phyloP scores from a whole-genome alignment of 2,797 vertebrate species.

The Tokudaia muenninki region DNA sequence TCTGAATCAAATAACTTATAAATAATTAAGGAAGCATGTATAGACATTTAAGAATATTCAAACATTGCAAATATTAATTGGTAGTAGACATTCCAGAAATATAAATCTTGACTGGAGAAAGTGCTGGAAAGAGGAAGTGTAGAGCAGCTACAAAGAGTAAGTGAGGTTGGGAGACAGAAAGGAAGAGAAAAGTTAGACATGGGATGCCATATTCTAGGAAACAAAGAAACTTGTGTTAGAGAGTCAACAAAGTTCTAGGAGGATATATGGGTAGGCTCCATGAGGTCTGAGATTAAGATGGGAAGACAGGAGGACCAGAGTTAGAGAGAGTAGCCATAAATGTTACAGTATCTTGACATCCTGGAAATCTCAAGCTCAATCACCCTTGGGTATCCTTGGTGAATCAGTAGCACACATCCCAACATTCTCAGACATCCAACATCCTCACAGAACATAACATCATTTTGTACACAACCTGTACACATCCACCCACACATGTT shows the following conservation, averaged over 20 bases:
- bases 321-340: background rate
- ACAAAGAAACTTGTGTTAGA: background rate
- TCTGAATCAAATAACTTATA: slow-evolving; percentile 19
- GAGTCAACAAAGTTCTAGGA: background rate
- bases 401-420: background rate
- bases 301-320: background rate
- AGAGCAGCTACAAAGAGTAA: background rate
- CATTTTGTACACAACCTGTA: background rate
- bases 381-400: background rate
- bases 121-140: background rate
- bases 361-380: background rate
- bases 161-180: background rate
- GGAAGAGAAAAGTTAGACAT: background rate
- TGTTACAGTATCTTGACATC: background rate
- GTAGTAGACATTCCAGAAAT: background rate
- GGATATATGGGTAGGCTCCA: background rate
- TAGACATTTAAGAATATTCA: background rate
- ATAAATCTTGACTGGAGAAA: background rate
- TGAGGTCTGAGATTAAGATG: too few relatives aligned
- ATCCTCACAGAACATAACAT: background rate
- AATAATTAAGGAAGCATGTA: slow-evolving; percentile 2
- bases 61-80: background rate
- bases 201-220: background rate
- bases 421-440: background rate
- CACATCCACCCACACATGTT: too few relatives aligned